Percentiles rank a stretch among this genome's conserved stretches.
Evolutionary conservation across 2,888 invertebrate species (phyloP).

Genomic region (Drosophila recens): DNA sequence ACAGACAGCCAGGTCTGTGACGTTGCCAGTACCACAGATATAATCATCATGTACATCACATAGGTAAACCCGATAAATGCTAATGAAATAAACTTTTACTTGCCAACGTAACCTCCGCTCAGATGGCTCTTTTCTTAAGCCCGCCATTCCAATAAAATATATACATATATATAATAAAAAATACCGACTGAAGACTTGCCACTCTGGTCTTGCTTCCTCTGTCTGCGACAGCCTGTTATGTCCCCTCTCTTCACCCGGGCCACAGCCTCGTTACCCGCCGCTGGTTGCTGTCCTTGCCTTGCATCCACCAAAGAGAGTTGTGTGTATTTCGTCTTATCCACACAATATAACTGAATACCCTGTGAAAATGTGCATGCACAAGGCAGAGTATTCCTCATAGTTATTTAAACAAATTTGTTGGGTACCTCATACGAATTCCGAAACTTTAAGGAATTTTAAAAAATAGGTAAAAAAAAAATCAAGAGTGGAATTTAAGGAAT

Average conservation of each 20-base stretch:
- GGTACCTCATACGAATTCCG: no score
- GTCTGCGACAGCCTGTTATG: slow-evolving; percentile 61
- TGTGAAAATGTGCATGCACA: background rate
- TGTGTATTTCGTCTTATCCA: slow-evolving; percentile 56
- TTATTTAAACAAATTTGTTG: no score
- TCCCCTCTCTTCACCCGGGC: slow-evolving; percentile 29
- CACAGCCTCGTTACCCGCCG: slow-evolving; percentile 20
- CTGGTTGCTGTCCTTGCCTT: slow-evolving; percentile 45
- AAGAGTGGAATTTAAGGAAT: no score
- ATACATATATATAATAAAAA: slow-evolving; percentile 15
- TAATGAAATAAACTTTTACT: slow-evolving; percentile 33
- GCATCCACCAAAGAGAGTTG: slow-evolving; percentile 30
- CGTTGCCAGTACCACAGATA: background rate
- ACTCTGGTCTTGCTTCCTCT: slow-evolving; percentile 78
- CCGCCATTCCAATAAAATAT: slow-evolving; percentile 25
- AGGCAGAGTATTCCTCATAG: background rate
- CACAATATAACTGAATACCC: slow-evolving; percentile 48
- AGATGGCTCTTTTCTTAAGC: slow-evolving; percentile 24
- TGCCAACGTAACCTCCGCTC: slow-evolving; percentile 14
- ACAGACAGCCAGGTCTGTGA: background rate
- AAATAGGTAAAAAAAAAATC: no score
- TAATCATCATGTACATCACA: slow-evolving; percentile 7
- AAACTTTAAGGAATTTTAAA: no score
- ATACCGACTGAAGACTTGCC: slow-evolving; percentile 70
- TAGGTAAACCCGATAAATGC: slow-evolving; percentile 30